These are phyloP conservation scores for Drosophila greeni DNA, from an alignment of 2,888 invertebrate genomes.

Conservation along the genomic window DNA sequence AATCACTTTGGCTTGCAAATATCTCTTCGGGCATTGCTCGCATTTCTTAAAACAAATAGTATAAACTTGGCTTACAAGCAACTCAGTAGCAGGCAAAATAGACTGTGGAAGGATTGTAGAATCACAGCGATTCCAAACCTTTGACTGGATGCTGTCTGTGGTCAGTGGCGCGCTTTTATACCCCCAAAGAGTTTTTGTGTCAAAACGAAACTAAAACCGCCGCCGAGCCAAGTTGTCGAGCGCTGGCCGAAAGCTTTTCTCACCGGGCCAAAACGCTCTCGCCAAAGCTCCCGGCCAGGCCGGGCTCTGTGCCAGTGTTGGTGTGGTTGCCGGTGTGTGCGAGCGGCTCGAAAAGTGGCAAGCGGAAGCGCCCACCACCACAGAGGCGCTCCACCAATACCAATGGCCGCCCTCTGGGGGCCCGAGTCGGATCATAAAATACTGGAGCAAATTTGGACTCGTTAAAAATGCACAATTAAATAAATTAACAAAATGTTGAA, in stretches of 20 bases:
- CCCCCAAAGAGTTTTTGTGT: slow-evolving; percentile 75
- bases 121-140: slow-evolving; percentile 79
- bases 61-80: slow-evolving; percentile 61
- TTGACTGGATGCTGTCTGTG: slow-evolving; percentile 80
- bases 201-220: slow-evolving; percentile 67
- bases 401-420: background rate
- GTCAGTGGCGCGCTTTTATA: slow-evolving; percentile 79
- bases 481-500: slow-evolving; percentile 25
- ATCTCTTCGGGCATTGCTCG: background rate
- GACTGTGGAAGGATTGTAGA: slow-evolving; percentile 77
- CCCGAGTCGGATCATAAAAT: slow-evolving; percentile 28
- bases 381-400: slow-evolving; percentile 47
- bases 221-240: slow-evolving; percentile 52
- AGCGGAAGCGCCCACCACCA: slow-evolving; percentile 62
- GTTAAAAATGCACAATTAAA: slow-evolving; percentile 30
- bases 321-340: slow-evolving; percentile 45
- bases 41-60: slow-evolving; percentile 10
- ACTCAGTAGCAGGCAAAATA: slow-evolving; percentile 58
- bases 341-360: slow-evolving; percentile 48
- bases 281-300: slow-evolving; percentile 37
- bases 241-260: slow-evolving; percentile 38
- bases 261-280: slow-evolving; percentile 24
- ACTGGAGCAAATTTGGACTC: slow-evolving; percentile 41
- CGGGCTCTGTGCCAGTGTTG: slow-evolving; percentile 29
- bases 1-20: slow-evolving; percentile 3